Evolutionary conservation across 2,888 invertebrate genomes (phyloP).

Genomic region (Osmoderma eremita): DNA sequence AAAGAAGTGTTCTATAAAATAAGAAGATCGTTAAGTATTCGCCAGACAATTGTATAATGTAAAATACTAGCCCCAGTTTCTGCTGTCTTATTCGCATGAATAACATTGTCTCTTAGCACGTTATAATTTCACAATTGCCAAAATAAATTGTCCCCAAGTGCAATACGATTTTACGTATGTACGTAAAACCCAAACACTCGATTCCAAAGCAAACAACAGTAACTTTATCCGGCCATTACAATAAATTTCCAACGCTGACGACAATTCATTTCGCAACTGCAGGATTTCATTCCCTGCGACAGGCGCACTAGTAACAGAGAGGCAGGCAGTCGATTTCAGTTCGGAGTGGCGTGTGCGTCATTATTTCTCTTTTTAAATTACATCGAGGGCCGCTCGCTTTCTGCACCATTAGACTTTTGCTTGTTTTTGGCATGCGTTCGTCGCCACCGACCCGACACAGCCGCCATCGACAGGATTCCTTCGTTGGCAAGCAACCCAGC

Average conservation of each 20-base stretch:
- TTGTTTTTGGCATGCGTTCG: constrained; percentile 54
- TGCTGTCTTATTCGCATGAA: too few relatives aligned
- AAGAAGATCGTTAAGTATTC: too few relatives aligned
- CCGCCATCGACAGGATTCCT: constrained; percentile 54
- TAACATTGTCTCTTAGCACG: too few relatives aligned
- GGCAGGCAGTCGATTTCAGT: constrained; percentile 20
- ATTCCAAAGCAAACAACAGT: constrained; percentile 26
- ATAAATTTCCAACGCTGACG: constrained; percentile 24
- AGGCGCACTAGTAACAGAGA: background rate
- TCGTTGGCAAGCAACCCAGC: constrained; percentile 53
- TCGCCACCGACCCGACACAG: constrained; percentile 49
- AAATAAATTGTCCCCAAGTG: constrained; percentile 9
- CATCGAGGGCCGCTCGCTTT: constrained; percentile 50
- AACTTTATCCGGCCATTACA: constrained; percentile 12
- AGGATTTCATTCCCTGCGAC: constrained; percentile 12
- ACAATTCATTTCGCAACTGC: constrained; percentile 32
- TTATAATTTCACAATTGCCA: background rate
- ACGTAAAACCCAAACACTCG: constrained; percentile 25
- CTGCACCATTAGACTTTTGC: constrained; percentile 56
- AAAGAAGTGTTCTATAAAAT: too few relatives aligned
- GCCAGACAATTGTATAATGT: too few relatives aligned
- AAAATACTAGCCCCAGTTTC: too few relatives aligned
- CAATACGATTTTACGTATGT: constrained; percentile 10
- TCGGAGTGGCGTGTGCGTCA: constrained; percentile 12
- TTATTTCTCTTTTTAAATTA: constrained; percentile 45